A percentile compares a stretch with the other conserved stretches of the same genome.
These are phyloP conservation scores for Archaeoteleia sp. DNA, from an alignment of 2,888 invertebrate species.

Conservation along the genomic window DNA sequence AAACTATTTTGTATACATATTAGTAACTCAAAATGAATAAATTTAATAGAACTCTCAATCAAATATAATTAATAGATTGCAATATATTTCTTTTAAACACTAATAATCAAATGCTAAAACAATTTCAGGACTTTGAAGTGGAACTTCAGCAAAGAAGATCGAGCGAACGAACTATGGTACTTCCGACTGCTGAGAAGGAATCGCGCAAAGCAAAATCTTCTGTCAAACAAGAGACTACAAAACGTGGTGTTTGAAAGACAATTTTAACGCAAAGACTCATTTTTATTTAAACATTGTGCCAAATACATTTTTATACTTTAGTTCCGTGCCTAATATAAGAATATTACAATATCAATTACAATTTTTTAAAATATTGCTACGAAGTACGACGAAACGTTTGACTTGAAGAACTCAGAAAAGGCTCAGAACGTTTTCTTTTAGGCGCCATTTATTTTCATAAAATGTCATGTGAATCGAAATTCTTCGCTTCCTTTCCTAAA, in stretches of 20 bases:
- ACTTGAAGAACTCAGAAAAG: too few species aligned
- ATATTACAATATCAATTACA: neutral
- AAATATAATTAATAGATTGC: too few species aligned
- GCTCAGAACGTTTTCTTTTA: too few species aligned
- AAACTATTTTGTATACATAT: too few species aligned
- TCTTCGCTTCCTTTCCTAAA: too few species aligned
- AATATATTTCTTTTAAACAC: too few species aligned
- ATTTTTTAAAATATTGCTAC: too few species aligned
- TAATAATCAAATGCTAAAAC: neutral
- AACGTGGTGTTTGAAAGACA: neutral
- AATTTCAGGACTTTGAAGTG: neutral
- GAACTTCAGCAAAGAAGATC: neutral
- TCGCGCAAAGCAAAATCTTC: slow-evolving; percentile 4
- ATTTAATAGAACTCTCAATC: too few species aligned
- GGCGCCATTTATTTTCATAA: too few species aligned
- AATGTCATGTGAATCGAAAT: too few species aligned
- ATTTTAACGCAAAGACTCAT: neutral
- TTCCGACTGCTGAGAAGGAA: neutral
- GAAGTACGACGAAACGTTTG: too few species aligned
- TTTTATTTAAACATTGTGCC: slow-evolving; percentile 8
- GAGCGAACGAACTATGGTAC: neutral
- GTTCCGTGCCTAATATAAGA: slow-evolving; percentile 3
- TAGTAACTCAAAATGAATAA: too few species aligned
- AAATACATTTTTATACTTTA: slow-evolving; percentile 6
- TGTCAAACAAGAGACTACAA: neutral